phyloP scores from a whole-genome alignment of 2,888 invertebrate species.

The Hydraecia micacea region DNA sequence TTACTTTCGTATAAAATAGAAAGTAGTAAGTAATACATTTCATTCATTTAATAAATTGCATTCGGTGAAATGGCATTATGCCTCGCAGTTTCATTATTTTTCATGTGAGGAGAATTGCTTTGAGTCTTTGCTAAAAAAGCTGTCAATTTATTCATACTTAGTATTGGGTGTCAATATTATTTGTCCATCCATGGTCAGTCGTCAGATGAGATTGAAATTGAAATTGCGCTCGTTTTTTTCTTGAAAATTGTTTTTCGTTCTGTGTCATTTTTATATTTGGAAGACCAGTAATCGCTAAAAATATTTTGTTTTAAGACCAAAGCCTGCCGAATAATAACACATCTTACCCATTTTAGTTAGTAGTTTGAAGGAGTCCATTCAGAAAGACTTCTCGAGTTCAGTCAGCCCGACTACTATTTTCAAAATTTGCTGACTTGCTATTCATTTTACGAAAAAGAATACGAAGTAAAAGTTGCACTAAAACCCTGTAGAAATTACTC shows the following conservation, averaged over 20 bases:
- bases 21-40: slow-evolving; percentile 61
- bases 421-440: background rate
- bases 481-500: background rate
- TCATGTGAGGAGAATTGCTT: slow-evolving; percentile 5
- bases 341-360: background rate
- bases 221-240: background rate
- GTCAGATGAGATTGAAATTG: background rate
- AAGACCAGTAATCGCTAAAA: background rate
- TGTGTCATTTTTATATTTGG: background rate
- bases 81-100: slow-evolving; percentile 6
- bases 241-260: no score
- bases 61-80: slow-evolving; percentile 47
- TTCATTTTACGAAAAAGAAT: no score
- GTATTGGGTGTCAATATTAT: background rate
- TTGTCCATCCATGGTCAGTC: background rate
- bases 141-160: background rate
- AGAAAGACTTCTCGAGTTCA: background rate
- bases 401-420: background rate
- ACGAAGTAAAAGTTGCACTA: background rate
- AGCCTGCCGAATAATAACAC: background rate
- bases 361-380: background rate
- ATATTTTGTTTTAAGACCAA: background rate
- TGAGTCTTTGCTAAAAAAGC: background rate
- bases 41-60: slow-evolving; percentile 51
- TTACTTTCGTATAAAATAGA: slow-evolving; percentile 68